Conservation (phyloP, 2,113 vertebrate species). For the Chamaetylas fuelleborni region DNA sequence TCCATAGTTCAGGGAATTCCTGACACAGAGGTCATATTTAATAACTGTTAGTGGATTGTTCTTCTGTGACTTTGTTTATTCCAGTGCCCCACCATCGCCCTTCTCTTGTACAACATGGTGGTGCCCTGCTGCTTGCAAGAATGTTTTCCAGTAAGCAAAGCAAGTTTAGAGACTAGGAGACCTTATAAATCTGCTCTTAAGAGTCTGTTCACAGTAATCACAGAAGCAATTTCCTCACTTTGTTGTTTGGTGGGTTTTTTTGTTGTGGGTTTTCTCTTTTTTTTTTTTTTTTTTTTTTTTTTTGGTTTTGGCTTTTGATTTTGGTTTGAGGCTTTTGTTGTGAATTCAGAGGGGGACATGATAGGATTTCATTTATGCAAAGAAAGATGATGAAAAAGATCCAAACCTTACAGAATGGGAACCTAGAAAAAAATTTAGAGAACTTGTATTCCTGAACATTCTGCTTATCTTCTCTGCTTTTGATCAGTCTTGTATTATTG, state of each 20-base stretch:
- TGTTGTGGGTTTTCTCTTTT: not conserved
- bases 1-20: not conserved
- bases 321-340: not conserved
- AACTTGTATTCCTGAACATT: not conserved
- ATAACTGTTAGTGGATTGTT: not conserved
- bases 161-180: not conserved
- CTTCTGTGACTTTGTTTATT: not conserved
- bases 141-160: not conserved
- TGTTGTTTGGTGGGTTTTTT: not conserved
- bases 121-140: not conserved
- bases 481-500: not conserved
- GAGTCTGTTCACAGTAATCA: not conserved
- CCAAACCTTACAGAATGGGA: not conserved
- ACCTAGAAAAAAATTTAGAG: not conserved
- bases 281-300: no score
- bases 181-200: not conserved
- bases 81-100: no score
- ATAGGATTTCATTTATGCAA: not conserved
- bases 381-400: not conserved
- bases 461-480: not conserved
- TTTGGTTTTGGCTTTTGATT: not conserved
- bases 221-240: not conserved
- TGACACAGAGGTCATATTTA: not conserved
- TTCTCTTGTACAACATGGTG: not conserved
- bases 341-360: not conserved